Conservation (phyloP, 2,113 vertebrate species). For the Hiodon alosoides region DNA sequence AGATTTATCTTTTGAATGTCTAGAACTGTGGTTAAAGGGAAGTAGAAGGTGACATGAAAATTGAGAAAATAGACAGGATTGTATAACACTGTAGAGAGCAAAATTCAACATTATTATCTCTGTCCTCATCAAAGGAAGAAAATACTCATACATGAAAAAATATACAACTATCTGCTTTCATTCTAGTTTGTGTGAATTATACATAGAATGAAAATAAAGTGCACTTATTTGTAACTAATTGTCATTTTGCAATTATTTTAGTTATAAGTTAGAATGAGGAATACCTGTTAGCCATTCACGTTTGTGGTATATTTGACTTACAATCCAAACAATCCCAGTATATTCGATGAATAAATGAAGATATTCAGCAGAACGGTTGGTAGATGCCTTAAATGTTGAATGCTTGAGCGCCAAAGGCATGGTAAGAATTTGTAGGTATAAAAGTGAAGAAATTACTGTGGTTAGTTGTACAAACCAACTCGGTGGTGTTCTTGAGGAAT, state of each 20-base stretch:
- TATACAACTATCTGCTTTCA: neutral
- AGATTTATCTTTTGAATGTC: conserved; percentile 10
- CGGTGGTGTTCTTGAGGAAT: conserved; percentile 2
- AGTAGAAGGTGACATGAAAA: neutral
- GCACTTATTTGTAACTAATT: neutral
- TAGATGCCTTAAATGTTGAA: neutral
- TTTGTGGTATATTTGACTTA: neutral
- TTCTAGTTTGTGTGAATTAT: neutral
- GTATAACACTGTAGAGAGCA: neutral
- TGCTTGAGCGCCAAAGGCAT: neutral
- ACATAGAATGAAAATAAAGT: neutral
- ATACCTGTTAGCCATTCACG: too few relatives aligned
- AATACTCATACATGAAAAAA: too few relatives aligned
- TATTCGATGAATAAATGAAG: neutral
- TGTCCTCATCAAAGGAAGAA: too few relatives aligned
- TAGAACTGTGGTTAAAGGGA: neutral
- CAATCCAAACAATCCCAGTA: neutral
- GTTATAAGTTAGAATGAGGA: too few relatives aligned
- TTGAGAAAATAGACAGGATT: conserved; percentile 4
- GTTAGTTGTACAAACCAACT: neutral
- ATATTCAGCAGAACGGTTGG: neutral
- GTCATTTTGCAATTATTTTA: too few relatives aligned
- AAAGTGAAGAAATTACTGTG: conserved; percentile 11
- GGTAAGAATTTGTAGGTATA: conserved; percentile 3
- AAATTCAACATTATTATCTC: too few relatives aligned